Evolutionary conservation across 2,888 invertebrate species (phyloP).

Genomic region (Chymomyza caudatula): DNA sequence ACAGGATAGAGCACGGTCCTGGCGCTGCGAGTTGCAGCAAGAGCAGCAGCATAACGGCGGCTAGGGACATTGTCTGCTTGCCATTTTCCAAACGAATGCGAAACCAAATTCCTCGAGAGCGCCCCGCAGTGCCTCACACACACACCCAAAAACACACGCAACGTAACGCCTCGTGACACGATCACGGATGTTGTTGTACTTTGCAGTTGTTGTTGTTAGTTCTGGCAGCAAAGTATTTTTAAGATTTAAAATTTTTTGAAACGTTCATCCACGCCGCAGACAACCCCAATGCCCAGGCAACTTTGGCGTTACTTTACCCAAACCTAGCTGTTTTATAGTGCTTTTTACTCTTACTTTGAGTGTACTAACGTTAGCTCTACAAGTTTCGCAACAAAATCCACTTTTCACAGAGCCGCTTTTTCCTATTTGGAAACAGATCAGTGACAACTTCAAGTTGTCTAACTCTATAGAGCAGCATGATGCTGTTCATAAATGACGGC

Average conservation of each 20-base stretch:
- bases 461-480: too few relatives aligned
- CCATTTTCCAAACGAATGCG: slow-evolving; percentile 69
- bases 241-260: slow-evolving; percentile 54
- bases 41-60: not conserved
- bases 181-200: not conserved
- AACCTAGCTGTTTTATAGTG: slow-evolving; percentile 16
- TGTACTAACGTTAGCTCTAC: too few relatives aligned
- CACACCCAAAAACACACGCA: too few relatives aligned
- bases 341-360: not conserved
- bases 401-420: too few relatives aligned
- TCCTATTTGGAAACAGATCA: too few relatives aligned
- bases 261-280: slow-evolving; percentile 31
- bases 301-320: slow-evolving; percentile 43
- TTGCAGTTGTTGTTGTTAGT: slow-evolving; percentile 2
- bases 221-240: slow-evolving; percentile 39
- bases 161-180: too few relatives aligned
- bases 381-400: too few relatives aligned
- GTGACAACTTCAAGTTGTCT: too few relatives aligned
- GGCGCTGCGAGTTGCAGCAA: not conserved
- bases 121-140: not conserved
- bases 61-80: slow-evolving; percentile 20
- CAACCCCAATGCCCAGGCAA: slow-evolving; percentile 45
- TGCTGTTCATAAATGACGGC: too few relatives aligned
- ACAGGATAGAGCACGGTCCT: not conserved
- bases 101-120: slow-evolving; percentile 61